A percentile compares a stretch with the other conserved stretches of the same genome.
phyloP scores from a whole-genome alignment of 1,140 invertebrate genomes.

The Oedothorax gibbosus region DNA sequence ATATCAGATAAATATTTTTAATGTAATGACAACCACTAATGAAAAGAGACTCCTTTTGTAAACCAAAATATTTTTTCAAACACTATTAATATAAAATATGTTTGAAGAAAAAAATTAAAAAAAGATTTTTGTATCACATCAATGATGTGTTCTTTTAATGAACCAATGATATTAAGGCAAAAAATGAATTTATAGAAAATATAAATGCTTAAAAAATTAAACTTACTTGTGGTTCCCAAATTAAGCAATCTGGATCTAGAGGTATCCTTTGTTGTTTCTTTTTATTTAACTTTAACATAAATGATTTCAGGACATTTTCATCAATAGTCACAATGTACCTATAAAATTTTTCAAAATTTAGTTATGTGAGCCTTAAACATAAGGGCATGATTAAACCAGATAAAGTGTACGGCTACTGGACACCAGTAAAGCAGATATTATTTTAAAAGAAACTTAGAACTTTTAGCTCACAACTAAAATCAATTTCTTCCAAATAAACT shows the following conservation, averaged over 20 bases:
- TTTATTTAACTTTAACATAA: slow-evolving; percentile 18
- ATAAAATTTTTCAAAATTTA: neutral
- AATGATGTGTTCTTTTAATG: neutral
- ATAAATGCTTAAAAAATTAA: neutral
- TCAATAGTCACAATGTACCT: slow-evolving; percentile 40
- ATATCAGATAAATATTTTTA: neutral
- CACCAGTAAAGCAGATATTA: too few species aligned
- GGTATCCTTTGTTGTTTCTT: slow-evolving; percentile 25
- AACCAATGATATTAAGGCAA: neutral
- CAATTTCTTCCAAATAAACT: too few species aligned
- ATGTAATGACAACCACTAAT: neutral
- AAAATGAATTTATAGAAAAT: neutral
- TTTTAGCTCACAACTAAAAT: too few species aligned
- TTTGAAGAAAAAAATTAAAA: neutral
- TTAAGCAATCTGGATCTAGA: slow-evolving; percentile 35
- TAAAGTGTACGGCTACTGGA: too few species aligned
- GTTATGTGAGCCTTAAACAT: too few species aligned
- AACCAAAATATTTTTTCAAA: neutral
- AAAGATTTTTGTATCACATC: neutral
- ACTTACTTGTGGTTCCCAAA: slow-evolving; percentile 52
- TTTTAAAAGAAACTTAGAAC: too few species aligned
- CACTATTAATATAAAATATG: neutral
- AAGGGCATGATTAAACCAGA: too few species aligned
- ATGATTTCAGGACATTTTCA: slow-evolving; percentile 30
- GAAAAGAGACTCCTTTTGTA: neutral